These are phyloP conservation scores for Nylanderia fulva DNA, from an alignment of 1,140 invertebrate genomes.

Conservation along the genomic window DNA sequence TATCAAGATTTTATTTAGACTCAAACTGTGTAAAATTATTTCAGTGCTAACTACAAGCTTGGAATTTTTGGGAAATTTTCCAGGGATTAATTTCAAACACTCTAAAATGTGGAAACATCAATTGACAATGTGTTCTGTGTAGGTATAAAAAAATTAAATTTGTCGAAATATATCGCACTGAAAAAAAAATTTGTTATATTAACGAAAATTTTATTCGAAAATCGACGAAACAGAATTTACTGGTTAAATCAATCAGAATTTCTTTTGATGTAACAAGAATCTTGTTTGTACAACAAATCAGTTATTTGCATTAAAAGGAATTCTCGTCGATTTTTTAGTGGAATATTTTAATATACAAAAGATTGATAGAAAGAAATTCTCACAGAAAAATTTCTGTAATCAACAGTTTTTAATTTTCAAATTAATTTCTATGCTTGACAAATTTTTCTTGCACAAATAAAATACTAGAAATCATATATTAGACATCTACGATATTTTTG, in stretches of 20 bases:
- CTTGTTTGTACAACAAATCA: too few species aligned
- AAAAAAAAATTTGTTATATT: too few species aligned
- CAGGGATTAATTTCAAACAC: neutral
- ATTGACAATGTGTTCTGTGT: neutral
- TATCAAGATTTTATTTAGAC: neutral
- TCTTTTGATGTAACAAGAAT: too few species aligned
- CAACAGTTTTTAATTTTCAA: neutral
- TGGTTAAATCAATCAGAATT: too few species aligned
- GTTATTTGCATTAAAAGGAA: too few species aligned
- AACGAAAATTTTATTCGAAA: too few species aligned
- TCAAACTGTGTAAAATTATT: neutral
- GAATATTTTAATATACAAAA: neutral
- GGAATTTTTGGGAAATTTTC: neutral
- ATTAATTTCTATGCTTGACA: neutral
- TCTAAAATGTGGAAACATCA: neutral
- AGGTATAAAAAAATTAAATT: constrained; percentile 5
- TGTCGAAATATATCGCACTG: neutral
- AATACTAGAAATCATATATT: neutral
- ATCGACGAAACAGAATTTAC: too few species aligned
- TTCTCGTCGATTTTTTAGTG: too few species aligned
- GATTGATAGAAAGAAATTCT: neutral
- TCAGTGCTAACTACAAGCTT: neutral
- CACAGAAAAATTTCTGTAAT: neutral
- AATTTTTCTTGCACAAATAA: neutral
- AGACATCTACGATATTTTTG: neutral